Conservation (phyloP, 2,797 vertebrate genomes). For the Falco naumanni region DNA sequence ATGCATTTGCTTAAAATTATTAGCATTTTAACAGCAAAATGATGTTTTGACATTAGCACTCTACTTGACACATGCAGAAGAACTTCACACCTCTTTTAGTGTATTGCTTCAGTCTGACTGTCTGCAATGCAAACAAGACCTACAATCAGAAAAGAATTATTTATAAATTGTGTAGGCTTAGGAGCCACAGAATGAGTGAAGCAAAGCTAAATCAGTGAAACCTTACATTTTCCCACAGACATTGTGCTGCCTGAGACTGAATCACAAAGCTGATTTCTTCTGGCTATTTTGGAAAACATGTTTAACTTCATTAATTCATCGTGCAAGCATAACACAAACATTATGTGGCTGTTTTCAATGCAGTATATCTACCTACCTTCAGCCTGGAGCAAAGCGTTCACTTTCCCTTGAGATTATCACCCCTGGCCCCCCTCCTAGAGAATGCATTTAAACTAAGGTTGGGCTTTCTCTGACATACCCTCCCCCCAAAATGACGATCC, state of each 20-base stretch:
- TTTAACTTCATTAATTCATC: background rate
- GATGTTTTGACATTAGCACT: background rate
- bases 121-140: background rate
- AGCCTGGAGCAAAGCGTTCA: background rate
- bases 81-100: constrained; percentile 17
- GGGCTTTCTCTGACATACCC: background rate
- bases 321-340: fast-evolving
- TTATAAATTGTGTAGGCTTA: constrained; percentile 19
- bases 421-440: background rate
- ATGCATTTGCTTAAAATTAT: background rate
- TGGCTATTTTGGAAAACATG: background rate
- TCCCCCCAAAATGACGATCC: fast-evolving
- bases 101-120: constrained; percentile 10
- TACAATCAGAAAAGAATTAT: constrained; percentile 11
- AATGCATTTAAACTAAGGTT: background rate
- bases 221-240: background rate
- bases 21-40: background rate
- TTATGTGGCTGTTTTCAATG: background rate
- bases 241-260: background rate
- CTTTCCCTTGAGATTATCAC: background rate
- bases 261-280: background rate
- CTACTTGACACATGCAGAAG: background rate
- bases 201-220: background rate
- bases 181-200: background rate
- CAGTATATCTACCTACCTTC: background rate